Evolutionary conservation across 2,888 invertebrate species (phyloP).

Genomic region (Incurvaria masculella): DNA sequence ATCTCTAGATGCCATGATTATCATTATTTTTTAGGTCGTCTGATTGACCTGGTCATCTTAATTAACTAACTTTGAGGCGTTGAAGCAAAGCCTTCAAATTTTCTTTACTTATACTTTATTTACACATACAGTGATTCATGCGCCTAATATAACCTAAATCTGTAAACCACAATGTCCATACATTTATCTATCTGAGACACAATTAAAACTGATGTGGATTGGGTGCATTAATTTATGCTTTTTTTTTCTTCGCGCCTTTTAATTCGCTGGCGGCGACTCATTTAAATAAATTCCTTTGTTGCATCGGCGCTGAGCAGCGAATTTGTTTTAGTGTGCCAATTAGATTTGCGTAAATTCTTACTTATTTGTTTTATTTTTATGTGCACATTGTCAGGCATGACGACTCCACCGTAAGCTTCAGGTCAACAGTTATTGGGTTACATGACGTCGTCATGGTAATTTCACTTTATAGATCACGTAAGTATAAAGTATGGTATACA

Average conservation of each 20-base stretch:
- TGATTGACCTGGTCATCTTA: slow-evolving; percentile 11
- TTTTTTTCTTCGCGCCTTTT: slow-evolving; percentile 37
- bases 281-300: slow-evolving; percentile 52
- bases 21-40: slow-evolving; percentile 21
- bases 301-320: slow-evolving; percentile 23
- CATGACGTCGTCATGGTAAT: too few relatives aligned
- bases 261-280: slow-evolving; percentile 46
- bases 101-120: slow-evolving; percentile 11
- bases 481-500: too few relatives aligned
- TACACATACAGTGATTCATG: slow-evolving; percentile 6
- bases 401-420: too few relatives aligned
- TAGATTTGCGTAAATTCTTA: slow-evolving; percentile 20
- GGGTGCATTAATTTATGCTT: slow-evolving; percentile 51
- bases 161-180: slow-evolving; percentile 23
- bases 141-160: slow-evolving; percentile 3
- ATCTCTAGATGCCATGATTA: slow-evolving; percentile 13
- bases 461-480: too few relatives aligned
- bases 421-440: too few relatives aligned
- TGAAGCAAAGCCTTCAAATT: slow-evolving; percentile 2
- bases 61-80: slow-evolving; percentile 10
- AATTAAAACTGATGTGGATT: slow-evolving; percentile 47
- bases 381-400: too few relatives aligned
- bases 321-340: slow-evolving; percentile 38
- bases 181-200: slow-evolving; percentile 25
- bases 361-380: too few relatives aligned